A percentile compares a stretch with the other conserved stretches of the same genome.
Evolutionary conservation across 2,888 invertebrate genomes (phyloP).

Genomic region (Eurois occulta): DNA sequence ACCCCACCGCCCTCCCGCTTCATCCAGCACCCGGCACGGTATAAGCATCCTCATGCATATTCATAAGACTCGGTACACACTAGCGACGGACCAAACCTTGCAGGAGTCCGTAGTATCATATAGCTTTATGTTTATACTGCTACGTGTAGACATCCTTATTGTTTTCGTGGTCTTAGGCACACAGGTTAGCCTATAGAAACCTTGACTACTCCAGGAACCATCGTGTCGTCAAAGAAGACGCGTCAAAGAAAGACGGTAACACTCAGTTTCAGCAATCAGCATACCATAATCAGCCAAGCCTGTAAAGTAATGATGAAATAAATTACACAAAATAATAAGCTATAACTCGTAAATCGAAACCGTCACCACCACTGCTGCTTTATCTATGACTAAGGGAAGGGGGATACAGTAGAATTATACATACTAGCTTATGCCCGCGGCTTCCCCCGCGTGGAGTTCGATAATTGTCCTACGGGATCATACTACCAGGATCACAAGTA

Average conservation of each 20-base stretch:
- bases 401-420: neutral
- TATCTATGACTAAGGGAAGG: neutral
- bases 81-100: constrained; percentile 40
- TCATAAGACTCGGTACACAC: constrained; percentile 56
- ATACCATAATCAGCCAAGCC: neutral
- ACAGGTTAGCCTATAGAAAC: neutral
- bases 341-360: neutral
- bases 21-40: constrained; percentile 27
- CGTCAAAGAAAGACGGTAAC: neutral
- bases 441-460: too few species aligned
- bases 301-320: neutral
- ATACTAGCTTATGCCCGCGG: too few species aligned
- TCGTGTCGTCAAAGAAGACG: neutral
- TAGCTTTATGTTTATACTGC: neutral
- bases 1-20: neutral
- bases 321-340: neutral
- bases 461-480: too few species aligned
- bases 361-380: neutral
- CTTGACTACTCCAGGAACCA: neutral
- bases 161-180: neutral
- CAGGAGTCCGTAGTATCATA: constrained; percentile 17
- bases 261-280: neutral
- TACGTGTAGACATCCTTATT: constrained; percentile 3
- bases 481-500: too few species aligned
- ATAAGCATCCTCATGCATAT: constrained; percentile 61